These are phyloP conservation scores for Marronus borbonicus DNA, from an alignment of 2,888 invertebrate genomes.

Conservation along the genomic window DNA sequence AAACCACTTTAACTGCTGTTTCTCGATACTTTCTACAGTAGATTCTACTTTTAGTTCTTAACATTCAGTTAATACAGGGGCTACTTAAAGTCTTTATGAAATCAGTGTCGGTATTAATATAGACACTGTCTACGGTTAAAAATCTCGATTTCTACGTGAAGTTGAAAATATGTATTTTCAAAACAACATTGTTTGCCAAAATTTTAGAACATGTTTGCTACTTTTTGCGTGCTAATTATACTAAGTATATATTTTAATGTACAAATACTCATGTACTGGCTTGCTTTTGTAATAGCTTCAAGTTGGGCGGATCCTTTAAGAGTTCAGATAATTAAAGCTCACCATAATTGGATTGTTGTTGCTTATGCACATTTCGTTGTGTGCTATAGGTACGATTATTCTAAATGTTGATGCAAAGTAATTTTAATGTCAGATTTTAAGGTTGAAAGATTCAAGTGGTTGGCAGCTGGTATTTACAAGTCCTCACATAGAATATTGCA, in stretches of 20 bases:
- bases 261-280: too few species aligned
- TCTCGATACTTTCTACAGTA: too few species aligned
- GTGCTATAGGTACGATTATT: slow-evolving; percentile 84
- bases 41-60: slow-evolving; percentile 25
- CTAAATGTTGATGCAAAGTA: not conserved
- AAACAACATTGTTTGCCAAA: too few species aligned
- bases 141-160: too few species aligned
- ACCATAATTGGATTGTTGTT: slow-evolving; percentile 98
- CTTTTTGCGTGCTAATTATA: too few species aligned
- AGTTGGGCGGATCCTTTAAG: slow-evolving; percentile 88
- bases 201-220: too few species aligned
- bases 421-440: slow-evolving; percentile 53
- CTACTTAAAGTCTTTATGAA: too few species aligned
- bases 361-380: slow-evolving; percentile 97
- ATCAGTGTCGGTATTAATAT: too few species aligned
- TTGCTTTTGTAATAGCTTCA: slow-evolving; percentile 71
- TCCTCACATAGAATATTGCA: slow-evolving; percentile 89
- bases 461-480: slow-evolving; percentile 97
- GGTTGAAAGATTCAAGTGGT: slow-evolving; percentile 96
- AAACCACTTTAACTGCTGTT: too few species aligned
- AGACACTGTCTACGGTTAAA: too few species aligned
- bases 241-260: too few species aligned
- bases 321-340: slow-evolving; percentile 95
- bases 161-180: too few species aligned
- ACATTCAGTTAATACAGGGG: not conserved